Conservation (phyloP, 2,797 vertebrate genomes). For the Sebastes jordani region DNA sequence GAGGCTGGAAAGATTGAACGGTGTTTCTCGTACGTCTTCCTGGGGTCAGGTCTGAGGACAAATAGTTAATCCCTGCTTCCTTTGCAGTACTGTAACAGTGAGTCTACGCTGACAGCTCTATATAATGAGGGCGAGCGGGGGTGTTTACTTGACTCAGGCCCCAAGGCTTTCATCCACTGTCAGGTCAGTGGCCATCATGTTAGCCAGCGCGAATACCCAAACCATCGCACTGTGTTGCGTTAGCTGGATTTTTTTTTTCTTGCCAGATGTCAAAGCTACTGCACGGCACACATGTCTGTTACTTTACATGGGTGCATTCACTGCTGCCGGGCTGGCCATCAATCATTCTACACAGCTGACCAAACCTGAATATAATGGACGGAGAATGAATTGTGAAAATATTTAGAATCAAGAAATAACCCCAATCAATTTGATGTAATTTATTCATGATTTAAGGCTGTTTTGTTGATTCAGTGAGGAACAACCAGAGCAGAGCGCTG, state of each 20-base stretch:
- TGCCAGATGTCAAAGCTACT: constrained; percentile 52
- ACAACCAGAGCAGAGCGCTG: background rate
- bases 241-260: constrained; percentile 15
- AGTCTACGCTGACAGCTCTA: constrained; percentile 58
- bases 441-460: constrained; percentile 12
- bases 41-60: constrained; percentile 20
- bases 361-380: background rate
- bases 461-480: constrained; percentile 27
- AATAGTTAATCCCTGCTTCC: constrained; percentile 24
- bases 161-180: constrained; percentile 57
- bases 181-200: constrained; percentile 69
- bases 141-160: constrained; percentile 57
- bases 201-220: constrained; percentile 38
- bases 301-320: constrained; percentile 13
- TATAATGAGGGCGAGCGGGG: constrained; percentile 61
- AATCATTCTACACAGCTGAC: constrained; percentile 5
- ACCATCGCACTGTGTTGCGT: constrained; percentile 26
- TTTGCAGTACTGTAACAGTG: constrained; percentile 28
- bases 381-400: background rate
- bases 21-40: background rate
- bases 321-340: constrained; percentile 12
- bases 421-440: background rate
- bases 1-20: background rate
- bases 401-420: background rate
- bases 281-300: background rate